These are phyloP conservation scores for Bilobella aurantiaca DNA, from an alignment of 1,140 invertebrate species.

Conservation along the genomic window DNA sequence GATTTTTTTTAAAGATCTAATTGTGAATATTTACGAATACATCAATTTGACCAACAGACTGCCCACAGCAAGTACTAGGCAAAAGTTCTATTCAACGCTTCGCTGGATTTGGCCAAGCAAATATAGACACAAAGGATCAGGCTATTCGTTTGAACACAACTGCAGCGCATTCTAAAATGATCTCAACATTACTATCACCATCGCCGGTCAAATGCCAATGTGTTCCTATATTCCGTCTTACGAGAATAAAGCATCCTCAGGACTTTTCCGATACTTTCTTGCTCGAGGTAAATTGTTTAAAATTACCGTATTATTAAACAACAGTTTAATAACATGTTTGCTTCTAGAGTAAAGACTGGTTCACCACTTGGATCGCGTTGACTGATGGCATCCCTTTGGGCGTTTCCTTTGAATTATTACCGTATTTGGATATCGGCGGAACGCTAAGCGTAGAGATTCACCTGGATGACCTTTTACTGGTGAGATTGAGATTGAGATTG, in stretches of 20 bases:
- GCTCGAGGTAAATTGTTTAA: constrained; percentile 41
- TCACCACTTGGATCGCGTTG: constrained; percentile 45
- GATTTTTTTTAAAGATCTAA: constrained; percentile 2
- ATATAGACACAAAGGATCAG: constrained; percentile 18
- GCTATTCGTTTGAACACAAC: constrained; percentile 25
- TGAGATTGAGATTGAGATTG: too few species aligned
- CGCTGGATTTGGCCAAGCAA: constrained; percentile 20
- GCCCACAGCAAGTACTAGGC: constrained; percentile 29
- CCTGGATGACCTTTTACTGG: constrained; percentile 39
- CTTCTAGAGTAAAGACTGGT: constrained; percentile 44
- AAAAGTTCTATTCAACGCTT: constrained; percentile 34
- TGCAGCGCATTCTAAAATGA: constrained; percentile 5
- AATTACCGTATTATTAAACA: constrained; percentile 1
- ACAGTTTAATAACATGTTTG: constrained; percentile 6
- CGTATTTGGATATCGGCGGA: constrained; percentile 48
- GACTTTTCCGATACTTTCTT: constrained; percentile 46
- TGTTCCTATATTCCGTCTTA: constrained; percentile 43
- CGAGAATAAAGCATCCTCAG: constrained; percentile 44
- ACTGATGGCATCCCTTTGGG: constrained; percentile 42
- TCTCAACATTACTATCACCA: too few species aligned
- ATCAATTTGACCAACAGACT: constrained; percentile 18
- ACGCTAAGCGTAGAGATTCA: constrained; percentile 44
- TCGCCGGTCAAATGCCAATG: constrained; percentile 38
- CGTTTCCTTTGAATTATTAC: constrained; percentile 44
- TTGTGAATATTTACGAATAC: constrained; percentile 3